Evolutionary conservation across 1,140 invertebrate species (phyloP), one percentile per base, ranked within the genome.

Genomic region (Trissolcus basalis): DNA sequence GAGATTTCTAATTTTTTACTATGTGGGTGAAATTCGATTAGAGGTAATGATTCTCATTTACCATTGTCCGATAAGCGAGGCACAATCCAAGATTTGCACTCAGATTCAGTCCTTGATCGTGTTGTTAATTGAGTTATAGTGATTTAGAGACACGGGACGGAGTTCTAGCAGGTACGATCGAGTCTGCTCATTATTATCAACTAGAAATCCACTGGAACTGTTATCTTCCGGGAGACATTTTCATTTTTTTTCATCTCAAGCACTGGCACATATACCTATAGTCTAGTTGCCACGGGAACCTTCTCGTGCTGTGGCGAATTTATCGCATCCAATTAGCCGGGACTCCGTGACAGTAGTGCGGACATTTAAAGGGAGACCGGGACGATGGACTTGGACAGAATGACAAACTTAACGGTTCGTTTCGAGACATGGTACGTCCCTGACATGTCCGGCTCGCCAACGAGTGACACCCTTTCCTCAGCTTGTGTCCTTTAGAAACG

Each of bases 241-340:
- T 56, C 55, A 27, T 45, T 56, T 68, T 45, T 51, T 19, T 6
- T 14, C 39, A 11, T 13, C 43, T 12, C 1, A 12, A 39, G 47
- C 19, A 9, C n/a, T n/a, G n/a, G n/a, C 61, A 58, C 44, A 65
- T 60, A 60, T 63, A 60, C 13, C 45, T 50, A 63, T 43, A 69
- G 27, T 13, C 58, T 55, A 65, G 50, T 53, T 61, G 45, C 44
- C 44, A 54, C 65, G 16, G 32, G 55, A 64, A 49, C 19, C 60
- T 65, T 64, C 74, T 64, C 50, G 45, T 35, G 48, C 19, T 58
- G 53, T 55, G 53, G 69, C 65, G 70, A 82, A 83, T 83, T 82
- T 77, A 85, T 82, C 78, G 75, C 71, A 79, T 85, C 80, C 84
- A 85, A 86, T 86, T 85, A 85, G 75, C 68, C 45, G 64, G 27